phyloP scores from a whole-genome alignment of 2,113 vertebrate species.

The Labrus mixtus region DNA sequence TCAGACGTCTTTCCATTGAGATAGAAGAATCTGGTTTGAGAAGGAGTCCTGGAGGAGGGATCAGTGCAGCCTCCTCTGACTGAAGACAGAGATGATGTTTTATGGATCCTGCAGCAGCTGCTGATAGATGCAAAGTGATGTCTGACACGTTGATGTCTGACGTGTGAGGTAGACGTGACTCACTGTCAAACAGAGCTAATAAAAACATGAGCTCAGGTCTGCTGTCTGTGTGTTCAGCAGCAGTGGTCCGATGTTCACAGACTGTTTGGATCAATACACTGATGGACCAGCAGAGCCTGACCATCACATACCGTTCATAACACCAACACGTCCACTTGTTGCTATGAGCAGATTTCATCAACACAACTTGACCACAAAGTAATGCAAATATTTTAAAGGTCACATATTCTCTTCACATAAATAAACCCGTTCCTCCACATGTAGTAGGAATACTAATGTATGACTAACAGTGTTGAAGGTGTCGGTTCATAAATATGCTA shows the following conservation, averaged over 20 bases:
- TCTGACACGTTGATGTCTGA: background rate
- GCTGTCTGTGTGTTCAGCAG: background rate
- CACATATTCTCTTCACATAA: too few species aligned
- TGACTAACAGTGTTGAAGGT: conserved; percentile 10
- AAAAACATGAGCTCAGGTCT: background rate
- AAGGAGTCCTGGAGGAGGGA: too few species aligned
- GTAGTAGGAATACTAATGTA: background rate
- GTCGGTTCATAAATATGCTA: conserved; percentile 20
- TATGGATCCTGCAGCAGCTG: background rate
- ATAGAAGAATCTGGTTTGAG: too few species aligned
- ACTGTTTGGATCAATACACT: conserved; percentile 61
- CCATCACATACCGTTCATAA: conserved; percentile 40
- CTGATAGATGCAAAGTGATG: background rate
- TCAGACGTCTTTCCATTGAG: too few species aligned
- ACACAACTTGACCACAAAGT: too few species aligned
- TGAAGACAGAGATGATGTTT: too few species aligned
- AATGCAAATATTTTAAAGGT: too few species aligned
- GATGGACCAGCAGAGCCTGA: conserved; percentile 55
- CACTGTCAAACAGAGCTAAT: background rate
- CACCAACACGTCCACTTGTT: too few species aligned
- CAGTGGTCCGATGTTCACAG: background rate
- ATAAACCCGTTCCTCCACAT: background rate
- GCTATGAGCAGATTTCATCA: too few species aligned
- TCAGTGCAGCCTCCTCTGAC: too few species aligned
- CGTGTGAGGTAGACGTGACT: background rate